Evolutionary conservation across 2,113 vertebrate species (phyloP).

Genomic region (Willisornis vidua): DNA sequence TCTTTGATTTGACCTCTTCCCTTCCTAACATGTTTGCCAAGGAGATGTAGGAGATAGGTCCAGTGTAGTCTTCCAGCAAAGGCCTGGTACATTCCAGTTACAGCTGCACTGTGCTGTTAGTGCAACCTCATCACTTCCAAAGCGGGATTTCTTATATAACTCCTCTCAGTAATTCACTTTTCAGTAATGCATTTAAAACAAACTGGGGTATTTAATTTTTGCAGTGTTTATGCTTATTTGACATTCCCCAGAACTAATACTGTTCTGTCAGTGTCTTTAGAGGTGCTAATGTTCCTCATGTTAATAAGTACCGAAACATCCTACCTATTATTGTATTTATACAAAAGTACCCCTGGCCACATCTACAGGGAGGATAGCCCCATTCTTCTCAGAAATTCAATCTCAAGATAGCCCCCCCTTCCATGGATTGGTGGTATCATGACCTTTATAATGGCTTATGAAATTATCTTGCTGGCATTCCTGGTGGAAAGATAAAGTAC

Average conservation of each 20-base stretch:
- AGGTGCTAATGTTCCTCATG: background rate
- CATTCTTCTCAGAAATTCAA: background rate
- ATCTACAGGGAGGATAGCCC: background rate
- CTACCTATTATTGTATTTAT: background rate
- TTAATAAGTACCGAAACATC: background rate
- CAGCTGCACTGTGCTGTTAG: background rate
- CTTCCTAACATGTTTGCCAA: conserved; percentile 7
- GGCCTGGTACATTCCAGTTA: conserved; percentile 50
- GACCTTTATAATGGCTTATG: background rate
- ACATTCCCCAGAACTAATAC: background rate
- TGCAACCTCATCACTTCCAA: background rate
- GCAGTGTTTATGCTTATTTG: background rate
- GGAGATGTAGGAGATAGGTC: background rate
- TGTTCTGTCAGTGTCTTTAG: background rate
- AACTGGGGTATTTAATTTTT: background rate
- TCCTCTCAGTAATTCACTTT: background rate
- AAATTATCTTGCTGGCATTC: background rate
- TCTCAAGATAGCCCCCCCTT: background rate
- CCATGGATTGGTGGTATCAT: background rate
- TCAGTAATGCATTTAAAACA: background rate
- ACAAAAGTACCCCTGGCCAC: background rate
- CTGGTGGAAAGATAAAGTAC: background rate
- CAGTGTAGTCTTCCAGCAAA: conserved; percentile 63
- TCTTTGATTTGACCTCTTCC: conserved; percentile 60
- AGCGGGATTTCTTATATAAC: background rate